Conservation (phyloP, 2,113 vertebrate genomes). For the Formicarius rufipectus region DNA sequence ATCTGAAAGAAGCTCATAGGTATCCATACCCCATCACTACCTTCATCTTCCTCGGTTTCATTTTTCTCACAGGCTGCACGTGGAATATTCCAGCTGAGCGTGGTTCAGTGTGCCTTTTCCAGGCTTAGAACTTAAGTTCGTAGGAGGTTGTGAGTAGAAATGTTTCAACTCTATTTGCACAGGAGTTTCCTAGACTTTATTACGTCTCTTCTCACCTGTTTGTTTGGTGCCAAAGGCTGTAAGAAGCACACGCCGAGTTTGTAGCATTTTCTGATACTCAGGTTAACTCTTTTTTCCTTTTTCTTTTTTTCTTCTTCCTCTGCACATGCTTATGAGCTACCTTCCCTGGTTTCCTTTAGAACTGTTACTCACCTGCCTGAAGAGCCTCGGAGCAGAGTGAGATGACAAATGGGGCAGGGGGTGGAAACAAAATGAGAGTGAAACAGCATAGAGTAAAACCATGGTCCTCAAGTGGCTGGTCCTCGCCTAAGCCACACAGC, state of each 20-base stretch:
- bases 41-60: neutral
- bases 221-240: slow-evolving; percentile 70
- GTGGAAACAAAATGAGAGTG: neutral
- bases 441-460: neutral
- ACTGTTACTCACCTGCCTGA: neutral
- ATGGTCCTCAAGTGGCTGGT: accelerated
- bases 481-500: neutral
- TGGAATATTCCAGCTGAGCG: neutral
- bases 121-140: neutral
- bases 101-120: neutral
- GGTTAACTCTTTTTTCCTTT: slow-evolving; percentile 22
- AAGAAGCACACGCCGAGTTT: slow-evolving; percentile 45
- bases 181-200: neutral
- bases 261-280: slow-evolving; percentile 73
- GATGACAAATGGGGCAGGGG: neutral
- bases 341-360: neutral
- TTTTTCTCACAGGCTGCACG: neutral
- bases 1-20: neutral
- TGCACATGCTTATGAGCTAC: neutral
- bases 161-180: neutral
- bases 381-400: neutral
- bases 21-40: neutral
- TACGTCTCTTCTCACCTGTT: neutral
- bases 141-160: neutral
- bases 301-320: neutral